Conservation (phyloP, 2,888 invertebrate genomes). For the Sinhomidia bicolor region DNA sequence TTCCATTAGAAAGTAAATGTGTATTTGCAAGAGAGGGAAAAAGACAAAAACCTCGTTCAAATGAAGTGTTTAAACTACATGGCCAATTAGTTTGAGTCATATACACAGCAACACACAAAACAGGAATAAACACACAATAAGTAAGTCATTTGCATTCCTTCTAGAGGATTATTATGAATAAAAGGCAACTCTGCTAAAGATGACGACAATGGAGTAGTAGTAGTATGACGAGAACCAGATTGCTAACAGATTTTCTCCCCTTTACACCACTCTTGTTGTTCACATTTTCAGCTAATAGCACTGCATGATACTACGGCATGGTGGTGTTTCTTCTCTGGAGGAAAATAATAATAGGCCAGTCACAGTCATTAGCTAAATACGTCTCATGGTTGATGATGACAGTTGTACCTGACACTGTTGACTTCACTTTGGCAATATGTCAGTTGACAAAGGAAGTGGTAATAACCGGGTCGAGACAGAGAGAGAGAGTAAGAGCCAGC, state of each 20-base stretch:
- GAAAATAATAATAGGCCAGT: neutral
- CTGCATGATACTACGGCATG: neutral
- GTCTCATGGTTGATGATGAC: conserved; percentile 43
- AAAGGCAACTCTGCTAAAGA: conserved; percentile 31
- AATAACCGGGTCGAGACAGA: neutral
- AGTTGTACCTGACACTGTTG: conserved; percentile 33
- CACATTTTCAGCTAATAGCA: neutral
- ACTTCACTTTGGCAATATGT: neutral
- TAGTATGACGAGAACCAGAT: conserved; percentile 28
- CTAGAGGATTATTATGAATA: conserved; percentile 24
- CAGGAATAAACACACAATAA: neutral
- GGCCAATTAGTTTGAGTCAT: conserved; percentile 37
- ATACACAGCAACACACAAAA: neutral
- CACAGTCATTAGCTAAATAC: conserved; percentile 29
- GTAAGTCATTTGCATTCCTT: conserved; percentile 35
- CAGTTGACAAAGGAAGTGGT: neutral
- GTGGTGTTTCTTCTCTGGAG: no score
- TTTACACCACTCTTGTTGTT: neutral
- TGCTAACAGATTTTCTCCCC: conserved; percentile 17
- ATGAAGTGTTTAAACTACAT: conserved; percentile 46
- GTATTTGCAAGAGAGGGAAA: neutral
- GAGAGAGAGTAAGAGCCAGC: no score
- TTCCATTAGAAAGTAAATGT: conserved; percentile 20
- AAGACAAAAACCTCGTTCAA: neutral
- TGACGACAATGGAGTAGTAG: conserved; percentile 14